phyloP scores from a whole-genome alignment of 1,140 invertebrate genomes.

The Trissolcus basalis region DNA sequence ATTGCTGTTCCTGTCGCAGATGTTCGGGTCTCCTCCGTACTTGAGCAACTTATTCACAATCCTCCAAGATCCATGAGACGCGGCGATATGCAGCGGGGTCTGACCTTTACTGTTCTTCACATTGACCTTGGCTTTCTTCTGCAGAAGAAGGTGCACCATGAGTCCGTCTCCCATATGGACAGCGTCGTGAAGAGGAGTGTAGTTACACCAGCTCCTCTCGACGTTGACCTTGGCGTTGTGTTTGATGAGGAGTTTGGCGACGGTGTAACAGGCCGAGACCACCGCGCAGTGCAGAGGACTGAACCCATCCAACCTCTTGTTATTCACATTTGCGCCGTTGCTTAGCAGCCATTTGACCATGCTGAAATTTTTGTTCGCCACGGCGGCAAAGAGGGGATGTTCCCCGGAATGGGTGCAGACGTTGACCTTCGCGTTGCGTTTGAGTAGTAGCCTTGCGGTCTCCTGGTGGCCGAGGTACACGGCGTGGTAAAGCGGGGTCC shows the following conservation, averaged over 20 bases:
- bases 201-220: neutral
- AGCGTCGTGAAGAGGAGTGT: conserved; percentile 27
- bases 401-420: neutral
- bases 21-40: conserved; percentile 12
- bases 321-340: conserved; percentile 18
- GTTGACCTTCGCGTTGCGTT: conserved; percentile 9
- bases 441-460: neutral
- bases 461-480: conserved; percentile 16
- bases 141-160: conserved; percentile 26
- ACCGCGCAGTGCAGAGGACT: conserved; percentile 26
- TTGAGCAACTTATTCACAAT: conserved; percentile 19
- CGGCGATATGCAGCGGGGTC: conserved; percentile 16
- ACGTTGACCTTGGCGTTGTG: conserved; percentile 26
- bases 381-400: conserved; percentile 12
- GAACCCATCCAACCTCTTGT: conserved; percentile 9
- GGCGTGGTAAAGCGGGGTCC: conserved; percentile 17
- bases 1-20: conserved; percentile 14
- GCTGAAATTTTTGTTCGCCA: conserved; percentile 13
- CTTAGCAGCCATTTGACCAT: conserved; percentile 27
- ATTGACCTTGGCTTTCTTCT: conserved; percentile 11
- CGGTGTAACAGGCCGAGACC: conserved; percentile 2
- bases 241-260: conserved; percentile 22
- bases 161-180: conserved; percentile 12
- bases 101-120: conserved; percentile 14
- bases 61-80: conserved; percentile 11